Conservation (phyloP, 2,797 vertebrate genomes). For the Brachyrhaphis roseni region DNA sequence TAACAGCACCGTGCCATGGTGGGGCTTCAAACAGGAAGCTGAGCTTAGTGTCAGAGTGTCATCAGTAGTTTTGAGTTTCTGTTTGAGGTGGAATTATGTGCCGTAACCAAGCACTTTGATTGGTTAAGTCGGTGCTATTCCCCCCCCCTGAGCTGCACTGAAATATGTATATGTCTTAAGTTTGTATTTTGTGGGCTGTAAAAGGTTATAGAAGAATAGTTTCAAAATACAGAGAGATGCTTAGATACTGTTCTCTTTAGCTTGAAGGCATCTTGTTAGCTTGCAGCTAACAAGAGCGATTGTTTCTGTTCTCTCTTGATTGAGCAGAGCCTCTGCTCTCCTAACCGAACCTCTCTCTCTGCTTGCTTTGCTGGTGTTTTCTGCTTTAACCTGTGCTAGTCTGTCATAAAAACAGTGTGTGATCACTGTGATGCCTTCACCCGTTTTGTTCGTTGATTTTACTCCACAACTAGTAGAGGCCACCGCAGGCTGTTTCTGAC, state of each 20-base stretch:
- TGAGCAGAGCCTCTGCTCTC: neutral
- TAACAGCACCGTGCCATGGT: too few relatives aligned
- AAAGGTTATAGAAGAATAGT: neutral
- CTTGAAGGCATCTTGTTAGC: neutral
- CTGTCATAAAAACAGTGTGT: neutral
- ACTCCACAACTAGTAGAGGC: neutral
- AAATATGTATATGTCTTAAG: neutral
- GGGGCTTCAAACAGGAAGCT: too few relatives aligned
- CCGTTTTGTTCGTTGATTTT: neutral
- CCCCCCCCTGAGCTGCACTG: neutral
- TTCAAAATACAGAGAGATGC: neutral
- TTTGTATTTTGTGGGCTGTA: neutral
- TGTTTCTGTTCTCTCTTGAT: conserved; percentile 1
- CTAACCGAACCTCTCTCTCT: neutral
- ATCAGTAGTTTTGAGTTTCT: neutral
- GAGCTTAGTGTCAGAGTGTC: too few relatives aligned
- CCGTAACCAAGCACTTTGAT: neutral
- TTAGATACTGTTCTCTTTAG: neutral
- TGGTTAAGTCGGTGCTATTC: neutral
- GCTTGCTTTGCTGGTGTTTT: neutral
- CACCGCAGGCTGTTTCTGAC: neutral
- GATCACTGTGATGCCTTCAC: neutral
- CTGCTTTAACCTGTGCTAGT: neutral
- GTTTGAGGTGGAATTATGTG: neutral
- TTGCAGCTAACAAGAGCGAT: neutral